Evolutionary conservation across 92 coral and sea anemone genomes (phyloP).

Genomic region (Parazoanthus atlanticus): DNA sequence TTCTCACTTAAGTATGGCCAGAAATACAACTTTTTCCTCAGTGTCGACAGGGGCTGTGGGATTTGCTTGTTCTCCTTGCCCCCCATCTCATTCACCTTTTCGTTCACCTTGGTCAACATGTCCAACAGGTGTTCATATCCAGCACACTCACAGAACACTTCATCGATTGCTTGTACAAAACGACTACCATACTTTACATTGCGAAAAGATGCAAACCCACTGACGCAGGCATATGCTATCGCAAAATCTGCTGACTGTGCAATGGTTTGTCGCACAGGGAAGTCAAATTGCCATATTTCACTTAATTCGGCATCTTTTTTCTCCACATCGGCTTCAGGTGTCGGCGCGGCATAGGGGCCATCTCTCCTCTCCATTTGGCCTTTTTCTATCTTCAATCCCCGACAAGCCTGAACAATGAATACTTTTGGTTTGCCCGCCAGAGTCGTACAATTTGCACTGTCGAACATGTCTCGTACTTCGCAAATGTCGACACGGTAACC

Average conservation of each 20-base stretch:
- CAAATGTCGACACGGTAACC: not conserved
- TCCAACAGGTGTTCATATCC: slow-evolving; percentile 39
- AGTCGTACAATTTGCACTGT: not conserved
- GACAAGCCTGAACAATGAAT: slow-evolving; percentile 31
- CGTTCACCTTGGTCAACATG: slow-evolving; percentile 32
- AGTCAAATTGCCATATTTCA: slow-evolving; percentile 9
- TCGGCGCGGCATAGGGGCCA: not conserved
- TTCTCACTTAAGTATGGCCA: slow-evolving; percentile 7
- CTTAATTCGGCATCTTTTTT: not conserved
- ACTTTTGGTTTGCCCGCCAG: slow-evolving; percentile 32
- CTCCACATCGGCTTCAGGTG: not conserved
- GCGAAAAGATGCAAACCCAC: slow-evolving; percentile 37
- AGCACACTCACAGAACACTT: slow-evolving; percentile 34
- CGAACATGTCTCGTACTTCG: slow-evolving; percentile 16
- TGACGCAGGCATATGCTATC: slow-evolving; percentile 31
- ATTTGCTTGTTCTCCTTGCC: not conserved
- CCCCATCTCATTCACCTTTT: not conserved
- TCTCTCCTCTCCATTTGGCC: slow-evolving; percentile 9
- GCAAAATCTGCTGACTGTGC: slow-evolving; percentile 39
- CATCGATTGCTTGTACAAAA: slow-evolving; percentile 5
- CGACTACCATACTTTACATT: slow-evolving; percentile 29
- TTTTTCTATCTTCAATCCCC: slow-evolving; percentile 16
- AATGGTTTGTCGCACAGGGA: slow-evolving; percentile 14
- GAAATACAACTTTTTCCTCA: slow-evolving; percentile 33
- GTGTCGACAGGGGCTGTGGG: slow-evolving; percentile 37